Base-by-base conservation (phyloP, 2,113 vertebrate genomes). In the Aplodontia rufa region DNA sequence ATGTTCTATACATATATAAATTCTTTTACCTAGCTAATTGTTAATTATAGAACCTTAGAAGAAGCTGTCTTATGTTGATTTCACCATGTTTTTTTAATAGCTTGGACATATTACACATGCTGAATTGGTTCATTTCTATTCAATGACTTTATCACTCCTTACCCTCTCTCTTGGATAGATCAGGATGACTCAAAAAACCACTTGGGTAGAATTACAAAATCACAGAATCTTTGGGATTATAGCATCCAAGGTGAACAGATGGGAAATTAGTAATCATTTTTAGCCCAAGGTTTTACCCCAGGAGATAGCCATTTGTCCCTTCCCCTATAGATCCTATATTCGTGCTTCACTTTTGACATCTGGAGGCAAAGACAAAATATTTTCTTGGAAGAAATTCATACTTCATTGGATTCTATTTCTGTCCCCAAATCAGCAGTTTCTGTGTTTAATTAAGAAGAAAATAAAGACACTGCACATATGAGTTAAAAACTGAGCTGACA, bases 401-500 rank as follows among this genome's bases (percentile, higher is more conserved):
- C 66, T 81, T 93, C 93, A 95, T 96, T 78, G 93, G 68, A 78
- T 97, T 96, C 90, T 96, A 96, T 93, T 96, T 97, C 84, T 78
- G 83, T 87, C n/a, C 53, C 20, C 51, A 95, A 90, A 96, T 96
- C 90, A 95, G 88, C 83, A 96, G 87, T 93, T 89, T 91, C 96
- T 96, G 94, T 91, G 78, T 95, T 97, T 96, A 96, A 96, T 97
- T 97, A 96, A 92, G 96, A 93, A 93, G 53, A 79, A 96, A 97
- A 96, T 78, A 95, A 81, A 97, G 96, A 87, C 91, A 91, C 47
- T 92, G 58, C 47, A 90, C 91, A 96, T 86, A 95, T 92, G 60
- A 96, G 82, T 96, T 86, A 90, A 93, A 93, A 47, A 89, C 47
- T 26, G 49, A 97, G 37, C 75, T 96, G 93, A 96, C 96, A 96